phyloP scores from a whole-genome alignment of 2,113 vertebrate genomes.

The Anguilla rostrata region DNA sequence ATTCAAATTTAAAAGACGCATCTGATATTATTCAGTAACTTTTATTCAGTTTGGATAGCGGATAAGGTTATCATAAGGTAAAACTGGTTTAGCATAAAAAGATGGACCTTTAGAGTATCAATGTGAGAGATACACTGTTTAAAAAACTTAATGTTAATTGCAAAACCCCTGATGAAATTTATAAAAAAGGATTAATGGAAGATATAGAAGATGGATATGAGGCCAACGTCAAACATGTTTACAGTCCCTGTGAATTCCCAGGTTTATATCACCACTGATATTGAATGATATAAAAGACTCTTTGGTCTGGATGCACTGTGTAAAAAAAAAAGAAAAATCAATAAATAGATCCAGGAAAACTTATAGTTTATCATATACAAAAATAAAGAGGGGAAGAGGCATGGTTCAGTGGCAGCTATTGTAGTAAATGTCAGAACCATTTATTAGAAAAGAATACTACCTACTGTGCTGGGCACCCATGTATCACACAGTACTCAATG shows the following conservation, averaged over 20 bases:
- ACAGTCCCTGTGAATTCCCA: not conserved
- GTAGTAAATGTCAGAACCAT: not conserved
- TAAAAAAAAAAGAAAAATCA: not conserved
- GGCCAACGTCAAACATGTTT: not conserved
- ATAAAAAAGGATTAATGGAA: not conserved
- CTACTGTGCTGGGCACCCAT: too few species aligned
- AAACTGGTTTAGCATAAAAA: too few species aligned
- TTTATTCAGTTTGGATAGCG: too few species aligned
- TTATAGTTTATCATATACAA: not conserved
- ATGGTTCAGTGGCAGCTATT: not conserved
- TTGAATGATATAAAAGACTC: not conserved
- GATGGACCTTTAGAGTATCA: not conserved
- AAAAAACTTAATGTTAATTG: not conserved
- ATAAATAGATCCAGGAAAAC: not conserved
- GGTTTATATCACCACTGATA: not conserved
- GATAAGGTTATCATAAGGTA: too few species aligned
- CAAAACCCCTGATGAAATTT: not conserved
- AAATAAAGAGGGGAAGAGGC: not conserved
- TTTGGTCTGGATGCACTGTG: not conserved
- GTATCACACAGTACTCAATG: not conserved
- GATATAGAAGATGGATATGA: not conserved
- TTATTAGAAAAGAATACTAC: not conserved
- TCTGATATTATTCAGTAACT: too few species aligned
- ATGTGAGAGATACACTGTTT: not conserved
- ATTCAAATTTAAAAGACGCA: too few species aligned